Conservation (phyloP, 2,113 vertebrate genomes). For the Plotosus lineatus region DNA sequence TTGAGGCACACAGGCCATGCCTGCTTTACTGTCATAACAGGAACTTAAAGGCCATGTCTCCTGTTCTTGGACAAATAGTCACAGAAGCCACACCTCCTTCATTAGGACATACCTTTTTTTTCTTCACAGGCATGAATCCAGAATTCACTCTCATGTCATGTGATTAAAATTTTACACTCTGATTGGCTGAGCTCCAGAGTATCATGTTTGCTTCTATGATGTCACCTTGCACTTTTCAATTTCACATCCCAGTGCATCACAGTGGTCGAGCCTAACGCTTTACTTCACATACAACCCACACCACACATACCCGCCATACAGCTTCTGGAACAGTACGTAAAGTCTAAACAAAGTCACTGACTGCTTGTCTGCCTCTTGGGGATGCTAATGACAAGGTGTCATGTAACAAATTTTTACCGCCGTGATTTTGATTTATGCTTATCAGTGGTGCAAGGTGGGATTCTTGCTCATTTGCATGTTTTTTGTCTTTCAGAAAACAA, state of each 20-base stretch:
- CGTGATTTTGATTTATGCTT: background rate
- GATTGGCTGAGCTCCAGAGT: slow-evolving; percentile 7
- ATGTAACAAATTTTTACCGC: background rate
- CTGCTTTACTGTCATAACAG: background rate
- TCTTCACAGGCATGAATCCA: background rate
- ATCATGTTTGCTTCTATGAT: background rate
- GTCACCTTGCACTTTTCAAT: background rate
- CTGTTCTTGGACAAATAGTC: background rate
- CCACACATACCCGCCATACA: background rate
- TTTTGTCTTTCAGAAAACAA: background rate
- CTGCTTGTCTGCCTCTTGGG: background rate
- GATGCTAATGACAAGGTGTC: background rate
- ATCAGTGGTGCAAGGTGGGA: background rate
- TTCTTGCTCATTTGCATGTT: background rate
- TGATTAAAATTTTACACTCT: background rate
- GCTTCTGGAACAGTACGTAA: background rate
- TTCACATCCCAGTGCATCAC: slow-evolving; percentile 1
- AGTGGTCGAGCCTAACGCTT: background rate
- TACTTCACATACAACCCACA: background rate
- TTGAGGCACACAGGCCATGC: background rate
- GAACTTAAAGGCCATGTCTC: background rate
- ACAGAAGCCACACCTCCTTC: background rate
- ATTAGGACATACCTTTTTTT: background rate
- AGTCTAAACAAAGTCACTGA: background rate
- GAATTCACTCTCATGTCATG: background rate